A percentile compares a stretch with the other conserved stretches of the same genome.
Evolutionary conservation across 2,113 vertebrate genomes (phyloP).

Genomic region (Egretta garzetta): DNA sequence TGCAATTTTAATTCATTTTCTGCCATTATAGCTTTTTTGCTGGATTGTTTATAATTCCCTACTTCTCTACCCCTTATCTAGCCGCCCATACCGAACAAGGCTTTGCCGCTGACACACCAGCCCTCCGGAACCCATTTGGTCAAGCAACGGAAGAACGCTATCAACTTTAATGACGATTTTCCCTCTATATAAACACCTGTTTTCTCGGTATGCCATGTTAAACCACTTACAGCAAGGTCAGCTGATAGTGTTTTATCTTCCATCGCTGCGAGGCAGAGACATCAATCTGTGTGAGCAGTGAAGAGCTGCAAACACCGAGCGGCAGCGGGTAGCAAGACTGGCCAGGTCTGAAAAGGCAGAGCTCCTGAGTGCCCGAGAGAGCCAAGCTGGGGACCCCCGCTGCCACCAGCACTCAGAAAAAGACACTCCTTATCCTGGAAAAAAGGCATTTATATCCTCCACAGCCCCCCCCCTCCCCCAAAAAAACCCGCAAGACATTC

Average conservation of each 20-base stretch:
- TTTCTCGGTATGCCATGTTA: not conserved
- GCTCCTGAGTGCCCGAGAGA: not conserved
- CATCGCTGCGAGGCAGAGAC: not conserved
- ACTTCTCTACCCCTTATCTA: not conserved
- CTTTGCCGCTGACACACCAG: not conserved
- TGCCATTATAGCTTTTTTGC: not conserved
- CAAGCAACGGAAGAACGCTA: not conserved
- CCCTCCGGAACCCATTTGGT: not conserved
- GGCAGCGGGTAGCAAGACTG: not conserved
- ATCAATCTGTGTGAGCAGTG: accelerated
- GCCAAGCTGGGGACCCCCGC: accelerated
- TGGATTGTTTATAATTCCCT: not conserved
- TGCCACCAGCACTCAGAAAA: not conserved
- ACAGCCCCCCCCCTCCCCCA: accelerated
- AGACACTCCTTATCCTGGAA: not conserved
- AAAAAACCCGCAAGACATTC: not conserved
- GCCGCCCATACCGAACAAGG: not conserved
- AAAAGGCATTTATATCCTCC: not conserved
- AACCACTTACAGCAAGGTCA: not conserved
- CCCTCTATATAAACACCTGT: not conserved
- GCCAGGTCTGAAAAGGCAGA: not conserved
- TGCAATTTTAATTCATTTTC: constrained; percentile 17
- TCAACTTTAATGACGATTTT: not conserved
- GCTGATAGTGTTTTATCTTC: not conserved
- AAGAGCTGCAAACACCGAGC: not conserved